Evolutionary conservation across 2,797 vertebrate species (phyloP), one percentile per base, ranked within the genome.

Genomic region (Trachurus trachurus): DNA sequence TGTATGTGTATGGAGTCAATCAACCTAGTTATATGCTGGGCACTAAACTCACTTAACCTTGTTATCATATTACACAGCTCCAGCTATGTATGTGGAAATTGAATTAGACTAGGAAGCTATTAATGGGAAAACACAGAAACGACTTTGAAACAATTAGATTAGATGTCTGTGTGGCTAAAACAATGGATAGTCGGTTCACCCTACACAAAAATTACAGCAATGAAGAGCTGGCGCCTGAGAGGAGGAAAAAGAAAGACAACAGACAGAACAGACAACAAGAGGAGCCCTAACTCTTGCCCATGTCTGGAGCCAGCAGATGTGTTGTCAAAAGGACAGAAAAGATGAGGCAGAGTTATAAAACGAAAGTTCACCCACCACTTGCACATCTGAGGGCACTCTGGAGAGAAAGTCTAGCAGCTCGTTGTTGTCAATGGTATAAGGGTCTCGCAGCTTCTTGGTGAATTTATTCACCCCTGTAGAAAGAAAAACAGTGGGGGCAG

Each of bases 351-450:
- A 68, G 45, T 70, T 60, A 37, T 8, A 75, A 85, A 68, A 9
- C 19, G 15, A 88, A 86, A 58, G 83, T 82, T 84, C 83, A 97
- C 97, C 83, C 88, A 99, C 98, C 97, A 98, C 91, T 96, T 99
- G 97, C 57, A 99, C 96, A 84, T 99, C 98, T 50, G 98, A 99
- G 88, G 97, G 98, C 83, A 99, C 96, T 95, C 98, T 96, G 91
- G 98, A 98, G 54, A 99, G 96, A 86, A 99, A 99, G 94, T 99
- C 98, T 69, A 99, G 95, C 80, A 99, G 94, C 93, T 99, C 97
- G 1, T 99, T 99, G 95, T 99, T 99, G 88, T 99, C 98, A 79
- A 99, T 98, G 83, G 95, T 96, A 92, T 98, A 98, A 0, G 98
- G 98, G 93, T 97, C 97, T 88, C 97, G 95, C 84, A 99, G 96